Evolutionary conservation across 2,113 vertebrate species (phyloP).

Genomic region (Ramphastos sulfuratus): DNA sequence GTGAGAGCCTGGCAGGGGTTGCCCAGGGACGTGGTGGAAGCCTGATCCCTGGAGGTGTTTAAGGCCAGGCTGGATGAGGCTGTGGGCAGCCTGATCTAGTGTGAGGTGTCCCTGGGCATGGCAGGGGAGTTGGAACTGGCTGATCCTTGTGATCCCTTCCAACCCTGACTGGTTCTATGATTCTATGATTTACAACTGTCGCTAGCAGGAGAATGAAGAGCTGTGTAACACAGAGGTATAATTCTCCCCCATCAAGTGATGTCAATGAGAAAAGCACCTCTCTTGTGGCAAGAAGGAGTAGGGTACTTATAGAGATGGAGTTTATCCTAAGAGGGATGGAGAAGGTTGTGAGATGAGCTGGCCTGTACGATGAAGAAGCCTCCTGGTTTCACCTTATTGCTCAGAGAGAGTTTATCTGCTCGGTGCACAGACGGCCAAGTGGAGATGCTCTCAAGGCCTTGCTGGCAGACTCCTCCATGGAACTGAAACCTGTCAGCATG

Average conservation of each 20-base stretch:
- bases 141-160: too few relatives aligned
- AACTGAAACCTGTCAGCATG: slow-evolving; percentile 45
- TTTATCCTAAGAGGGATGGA: not conserved
- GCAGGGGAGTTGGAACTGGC: too few relatives aligned
- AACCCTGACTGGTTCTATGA: too few relatives aligned
- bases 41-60: too few relatives aligned
- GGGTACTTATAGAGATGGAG: not conserved
- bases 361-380: not conserved
- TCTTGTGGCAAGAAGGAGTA: not conserved
- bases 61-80: too few relatives aligned
- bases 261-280: not conserved
- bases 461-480: slow-evolving; percentile 31
- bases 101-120: too few relatives aligned
- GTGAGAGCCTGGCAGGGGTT: too few relatives aligned
- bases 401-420: not conserved
- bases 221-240: not conserved
- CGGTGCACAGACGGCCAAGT: not conserved
- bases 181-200: not conserved
- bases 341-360: not conserved
- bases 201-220: not conserved
- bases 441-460: slow-evolving; percentile 32
- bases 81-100: too few relatives aligned
- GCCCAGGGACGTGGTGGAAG: too few relatives aligned
- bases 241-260: not conserved
- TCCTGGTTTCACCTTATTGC: not conserved